These are phyloP conservation scores for Zaprionus camerounensis DNA, from an alignment of 1,140 invertebrate genomes.

Conservation along the genomic window DNA sequence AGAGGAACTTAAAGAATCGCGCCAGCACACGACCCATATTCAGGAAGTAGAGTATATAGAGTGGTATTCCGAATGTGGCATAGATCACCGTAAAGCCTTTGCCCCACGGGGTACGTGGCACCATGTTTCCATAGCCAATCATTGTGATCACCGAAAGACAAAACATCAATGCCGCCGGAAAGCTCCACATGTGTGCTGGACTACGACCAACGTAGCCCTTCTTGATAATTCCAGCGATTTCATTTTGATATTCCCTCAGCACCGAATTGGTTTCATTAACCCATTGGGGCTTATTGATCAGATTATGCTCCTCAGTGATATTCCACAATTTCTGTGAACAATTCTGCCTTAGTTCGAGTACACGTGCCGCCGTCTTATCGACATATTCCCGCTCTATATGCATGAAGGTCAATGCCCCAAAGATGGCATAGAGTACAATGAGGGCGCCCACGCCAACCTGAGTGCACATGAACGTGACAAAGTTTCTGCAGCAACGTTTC, in stretches of 20 bases:
- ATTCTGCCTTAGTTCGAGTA: slow-evolving; percentile 85
- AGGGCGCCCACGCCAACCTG: slow-evolving; percentile 97
- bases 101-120: slow-evolving; percentile 95
- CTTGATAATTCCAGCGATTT: slow-evolving; percentile 88
- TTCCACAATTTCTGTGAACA: slow-evolving; percentile 90
- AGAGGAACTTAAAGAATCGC: slow-evolving; percentile 91
- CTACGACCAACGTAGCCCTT: slow-evolving; percentile 91
- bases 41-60: slow-evolving; percentile 95
- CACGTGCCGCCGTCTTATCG: slow-evolving; percentile 85
- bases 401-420: slow-evolving; percentile 96
- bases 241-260: slow-evolving; percentile 89
- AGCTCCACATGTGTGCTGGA: slow-evolving; percentile 91
- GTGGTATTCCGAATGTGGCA: slow-evolving; percentile 96
- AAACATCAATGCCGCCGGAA: slow-evolving; percentile 94
- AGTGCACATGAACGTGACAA: slow-evolving; percentile 96
- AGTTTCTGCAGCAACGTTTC: slow-evolving; percentile 91
- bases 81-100: slow-evolving; percentile 97
- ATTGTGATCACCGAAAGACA: slow-evolving; percentile 95
- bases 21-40: slow-evolving; percentile 95
- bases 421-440: slow-evolving; percentile 96
- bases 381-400: slow-evolving; percentile 91
- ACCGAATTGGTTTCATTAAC: slow-evolving; percentile 87
- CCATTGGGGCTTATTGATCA: slow-evolving; percentile 91
- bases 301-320: slow-evolving; percentile 89
- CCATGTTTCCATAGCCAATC: slow-evolving; percentile 98